Percentiles rank a stretch among this genome's conserved stretches.
Conservation (phyloP, 2,113 vertebrate species). For the Eonycteris spelaea region DNA sequence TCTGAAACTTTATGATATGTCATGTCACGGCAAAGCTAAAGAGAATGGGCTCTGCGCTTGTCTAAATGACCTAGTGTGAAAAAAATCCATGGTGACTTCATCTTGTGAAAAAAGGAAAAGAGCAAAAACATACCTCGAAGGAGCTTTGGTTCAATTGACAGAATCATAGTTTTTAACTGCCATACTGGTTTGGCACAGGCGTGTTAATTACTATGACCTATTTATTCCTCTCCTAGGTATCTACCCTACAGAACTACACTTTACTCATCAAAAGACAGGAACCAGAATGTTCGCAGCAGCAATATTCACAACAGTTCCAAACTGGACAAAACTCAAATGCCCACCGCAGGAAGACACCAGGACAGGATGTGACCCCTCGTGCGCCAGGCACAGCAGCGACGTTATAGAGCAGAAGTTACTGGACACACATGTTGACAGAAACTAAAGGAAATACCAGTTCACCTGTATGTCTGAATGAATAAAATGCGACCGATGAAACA, state of each 20-base stretch:
- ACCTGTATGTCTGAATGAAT: no score
- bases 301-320: background rate
- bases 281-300: background rate
- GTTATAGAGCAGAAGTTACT: no score
- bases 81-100: background rate
- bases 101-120: background rate
- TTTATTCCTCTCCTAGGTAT: background rate
- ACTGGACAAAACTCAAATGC: background rate
- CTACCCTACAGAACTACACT: background rate
- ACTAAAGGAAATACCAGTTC: background rate
- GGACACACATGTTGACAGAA: fast-evolving
- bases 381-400: background rate
- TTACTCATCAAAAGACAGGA: background rate
- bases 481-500: background rate
- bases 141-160: background rate
- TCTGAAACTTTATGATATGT: background rate
- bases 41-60: background rate
- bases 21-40: background rate
- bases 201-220: background rate
- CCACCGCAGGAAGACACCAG: background rate
- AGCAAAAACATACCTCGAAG: background rate
- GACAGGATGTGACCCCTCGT: fast-evolving
- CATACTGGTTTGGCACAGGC: background rate
- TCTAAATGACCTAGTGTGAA: background rate
- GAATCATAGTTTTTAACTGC: background rate